Percentiles rank a stretch among this genome's conserved stretches.
Conservation (phyloP, 2,888 invertebrate species). For the Torymus auratus region DNA sequence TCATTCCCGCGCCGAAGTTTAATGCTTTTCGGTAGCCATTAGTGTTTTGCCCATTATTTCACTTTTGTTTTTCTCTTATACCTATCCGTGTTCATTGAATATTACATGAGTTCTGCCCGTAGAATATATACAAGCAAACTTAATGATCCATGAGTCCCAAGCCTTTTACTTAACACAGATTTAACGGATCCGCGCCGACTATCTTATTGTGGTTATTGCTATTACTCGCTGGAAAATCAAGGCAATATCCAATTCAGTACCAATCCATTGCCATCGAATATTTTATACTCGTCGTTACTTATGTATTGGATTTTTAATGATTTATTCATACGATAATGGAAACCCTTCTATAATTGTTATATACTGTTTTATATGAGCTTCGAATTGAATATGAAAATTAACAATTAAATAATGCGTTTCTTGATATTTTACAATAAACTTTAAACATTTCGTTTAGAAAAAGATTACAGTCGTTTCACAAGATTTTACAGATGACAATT, state of each 20-base stretch:
- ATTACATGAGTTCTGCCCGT: not conserved
- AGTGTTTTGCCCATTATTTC: not conserved
- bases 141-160: conserved; percentile 20
- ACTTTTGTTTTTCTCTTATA: not conserved
- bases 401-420: too few relatives aligned
- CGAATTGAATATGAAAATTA: too few relatives aligned
- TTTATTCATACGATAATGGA: too few relatives aligned
- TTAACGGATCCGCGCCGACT: not conserved
- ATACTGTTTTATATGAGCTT: too few relatives aligned
- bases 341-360: too few relatives aligned
- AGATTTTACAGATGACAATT: too few relatives aligned
- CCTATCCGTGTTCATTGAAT: not conserved
- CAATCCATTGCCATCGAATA: not conserved
- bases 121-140: not conserved
- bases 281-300: not conserved
- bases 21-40: conserved; percentile 16
- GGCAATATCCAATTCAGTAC: not conserved
- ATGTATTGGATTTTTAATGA: not conserved
- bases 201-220: conserved; percentile 5
- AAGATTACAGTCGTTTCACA: too few relatives aligned
- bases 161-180: conserved; percentile 25
- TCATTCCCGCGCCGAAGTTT: not conserved
- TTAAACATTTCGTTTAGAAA: too few relatives aligned
- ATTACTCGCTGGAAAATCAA: not conserved
- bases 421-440: too few relatives aligned